These are phyloP conservation scores for Yasuhikotakia modesta DNA, from an alignment of 2,797 vertebrate species.

Conservation along the genomic window DNA sequence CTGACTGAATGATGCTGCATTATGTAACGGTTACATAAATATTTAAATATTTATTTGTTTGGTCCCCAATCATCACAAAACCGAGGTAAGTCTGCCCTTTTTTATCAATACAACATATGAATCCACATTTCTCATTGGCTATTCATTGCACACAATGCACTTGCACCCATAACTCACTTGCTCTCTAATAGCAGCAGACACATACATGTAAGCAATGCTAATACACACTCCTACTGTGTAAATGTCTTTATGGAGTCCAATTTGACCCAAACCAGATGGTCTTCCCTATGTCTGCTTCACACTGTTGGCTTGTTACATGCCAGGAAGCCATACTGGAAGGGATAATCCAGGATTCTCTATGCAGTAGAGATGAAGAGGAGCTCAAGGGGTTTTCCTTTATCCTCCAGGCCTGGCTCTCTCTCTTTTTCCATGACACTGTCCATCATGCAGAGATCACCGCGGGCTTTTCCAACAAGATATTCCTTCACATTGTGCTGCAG, in stretches of 20 bases:
- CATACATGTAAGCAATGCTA: not conserved
- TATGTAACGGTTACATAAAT: slow-evolving; percentile 16
- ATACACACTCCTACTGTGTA: not conserved
- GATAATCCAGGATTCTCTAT: slow-evolving; percentile 14
- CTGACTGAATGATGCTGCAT: not conserved
- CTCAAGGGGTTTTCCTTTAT: slow-evolving; percentile 24
- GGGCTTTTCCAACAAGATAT: slow-evolving; percentile 10
- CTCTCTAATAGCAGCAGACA: not conserved
- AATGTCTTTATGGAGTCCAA: slow-evolving; percentile 15
- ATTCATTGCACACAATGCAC: slow-evolving; percentile 11
- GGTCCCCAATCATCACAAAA: not conserved
- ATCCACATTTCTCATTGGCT: not conserved
- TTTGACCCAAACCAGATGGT: slow-evolving; percentile 31
- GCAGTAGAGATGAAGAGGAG: not conserved
- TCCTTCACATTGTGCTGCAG: not conserved
- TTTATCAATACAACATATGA: not conserved
- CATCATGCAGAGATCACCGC: slow-evolving; percentile 11
- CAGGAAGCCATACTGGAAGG: slow-evolving; percentile 5
- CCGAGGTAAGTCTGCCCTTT: not conserved
- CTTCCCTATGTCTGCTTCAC: slow-evolving; percentile 21
- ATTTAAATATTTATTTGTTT: not conserved
- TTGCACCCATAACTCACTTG: not conserved
- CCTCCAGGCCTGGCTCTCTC: slow-evolving; percentile 20
- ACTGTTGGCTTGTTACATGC: not conserved
- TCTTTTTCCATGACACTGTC: slow-evolving; percentile 1